Evolutionary conservation across 1,140 invertebrate species (phyloP).

Genomic region (Leptinotarsa texana): DNA sequence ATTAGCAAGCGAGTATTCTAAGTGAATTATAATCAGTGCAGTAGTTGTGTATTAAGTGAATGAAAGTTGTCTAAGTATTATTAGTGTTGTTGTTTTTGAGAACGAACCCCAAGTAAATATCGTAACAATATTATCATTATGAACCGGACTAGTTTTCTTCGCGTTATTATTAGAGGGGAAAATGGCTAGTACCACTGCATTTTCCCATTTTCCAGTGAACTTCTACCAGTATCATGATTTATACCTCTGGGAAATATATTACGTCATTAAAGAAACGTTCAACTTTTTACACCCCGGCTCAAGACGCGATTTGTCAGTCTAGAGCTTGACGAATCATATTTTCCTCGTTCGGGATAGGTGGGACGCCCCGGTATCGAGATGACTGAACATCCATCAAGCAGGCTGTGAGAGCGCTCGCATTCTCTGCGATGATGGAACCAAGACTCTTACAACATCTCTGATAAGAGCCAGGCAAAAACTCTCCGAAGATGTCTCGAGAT

Average conservation of each 20-base stretch:
- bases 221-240: slow-evolving; percentile 20
- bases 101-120: too few species aligned
- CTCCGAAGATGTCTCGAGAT: slow-evolving; percentile 42
- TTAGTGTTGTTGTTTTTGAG: too few species aligned
- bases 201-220: not conserved
- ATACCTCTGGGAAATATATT: slow-evolving; percentile 22
- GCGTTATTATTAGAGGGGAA: too few species aligned
- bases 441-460: slow-evolving; percentile 53
- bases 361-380: slow-evolving; percentile 36
- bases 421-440: slow-evolving; percentile 52
- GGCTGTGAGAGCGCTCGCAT: slow-evolving; percentile 35
- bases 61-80: too few species aligned
- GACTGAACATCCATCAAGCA: slow-evolving; percentile 51
- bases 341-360: slow-evolving; percentile 40
- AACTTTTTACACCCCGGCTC: slow-evolving; percentile 31
- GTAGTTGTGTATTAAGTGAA: too few species aligned
- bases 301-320: slow-evolving; percentile 39
- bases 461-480: slow-evolving; percentile 53
- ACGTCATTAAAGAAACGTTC: slow-evolving; percentile 27
- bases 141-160: too few species aligned
- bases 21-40: too few species aligned
- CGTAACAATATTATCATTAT: too few species aligned
- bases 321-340: slow-evolving; percentile 45
- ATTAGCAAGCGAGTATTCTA: too few species aligned
- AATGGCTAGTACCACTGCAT: too few species aligned